Evolutionary conservation across 2,113 vertebrate genomes (phyloP), one percentile per base, ranked within the genome.

Genomic region (Chaenocephalus aceratus): DNA sequence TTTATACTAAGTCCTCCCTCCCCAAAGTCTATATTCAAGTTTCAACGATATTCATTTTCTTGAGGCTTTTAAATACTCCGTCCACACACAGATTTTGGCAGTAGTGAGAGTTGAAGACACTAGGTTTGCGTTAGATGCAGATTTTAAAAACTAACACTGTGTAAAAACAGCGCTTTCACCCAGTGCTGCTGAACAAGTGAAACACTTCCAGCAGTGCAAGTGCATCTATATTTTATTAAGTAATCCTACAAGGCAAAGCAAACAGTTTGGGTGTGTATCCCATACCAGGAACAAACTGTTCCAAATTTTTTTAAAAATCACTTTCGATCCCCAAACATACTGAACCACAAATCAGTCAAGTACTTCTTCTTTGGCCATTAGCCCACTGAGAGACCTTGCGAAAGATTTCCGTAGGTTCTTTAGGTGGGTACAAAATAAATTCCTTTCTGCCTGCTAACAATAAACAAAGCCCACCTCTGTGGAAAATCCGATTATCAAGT

Each of bases 11-110:
- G 34, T 87, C 67, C 58, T 66, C 61, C 34, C 44, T 58, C 67
- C 77, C 79, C 57, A 62, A 61, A 62, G 63, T 14, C 45, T 21
- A 56, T 59, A 59, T 86, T 92, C 85, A 88, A 90, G 82, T 91
- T 87, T 86, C 63, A 80, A 67, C 68, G 53, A 52, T 61, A 78
- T 68, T 68, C 44, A 9, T 72, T 48, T 54, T 61, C 49, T 70
- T 62, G 70, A 82, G 73, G 84, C 68, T 70, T 77, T 84, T 30
- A 26, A 72, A 54, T 63, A 23, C 34, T 84, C 65, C 72, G 84
- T 84, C 70, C 45, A 69, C 70, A 74, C 62, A 66, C 64, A 84
- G 56, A 65, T 80, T 91, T 95, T 94, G 93, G 92, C 94, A 93
- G 90, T 91, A 83, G 64, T 72, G 80, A 85, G 61, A 65, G 65